phyloP scores from a whole-genome alignment of 2,797 vertebrate genomes.

The Rhincodon typus region DNA sequence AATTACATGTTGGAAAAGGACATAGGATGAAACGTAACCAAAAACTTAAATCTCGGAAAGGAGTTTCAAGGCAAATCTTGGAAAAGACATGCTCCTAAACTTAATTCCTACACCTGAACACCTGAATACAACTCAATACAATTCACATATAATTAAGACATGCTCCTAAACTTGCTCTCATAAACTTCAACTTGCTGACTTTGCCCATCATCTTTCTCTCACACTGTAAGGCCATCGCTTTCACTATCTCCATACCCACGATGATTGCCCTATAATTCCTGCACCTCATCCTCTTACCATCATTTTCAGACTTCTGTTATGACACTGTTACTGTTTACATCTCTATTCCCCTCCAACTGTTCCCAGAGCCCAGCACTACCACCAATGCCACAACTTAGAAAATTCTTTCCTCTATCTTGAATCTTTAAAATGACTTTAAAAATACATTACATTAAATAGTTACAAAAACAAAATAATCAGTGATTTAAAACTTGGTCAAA shows the following conservation, averaged over 20 bases:
- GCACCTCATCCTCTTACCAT: not conserved
- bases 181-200: not conserved
- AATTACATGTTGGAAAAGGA: not conserved
- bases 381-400: not conserved
- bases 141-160: not conserved
- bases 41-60: not conserved
- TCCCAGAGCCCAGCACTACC: not conserved
- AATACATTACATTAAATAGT: not conserved
- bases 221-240: not conserved
- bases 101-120: not conserved
- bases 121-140: too few relatives aligned
- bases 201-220: too few relatives aligned
- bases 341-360: not conserved
- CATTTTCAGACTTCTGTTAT: not conserved
- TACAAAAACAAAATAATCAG: not conserved
- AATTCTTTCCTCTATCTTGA: not conserved
- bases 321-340: too few relatives aligned
- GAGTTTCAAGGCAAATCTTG: not conserved
- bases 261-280: not conserved
- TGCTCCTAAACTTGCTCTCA: not conserved
- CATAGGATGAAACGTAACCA: not conserved
- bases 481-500: not conserved
- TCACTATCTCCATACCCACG: not conserved
- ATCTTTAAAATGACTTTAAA: not conserved
- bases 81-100: not conserved